Evolutionary conservation across 1,140 invertebrate genomes (phyloP).

Genomic region (Agrilus planipennis): DNA sequence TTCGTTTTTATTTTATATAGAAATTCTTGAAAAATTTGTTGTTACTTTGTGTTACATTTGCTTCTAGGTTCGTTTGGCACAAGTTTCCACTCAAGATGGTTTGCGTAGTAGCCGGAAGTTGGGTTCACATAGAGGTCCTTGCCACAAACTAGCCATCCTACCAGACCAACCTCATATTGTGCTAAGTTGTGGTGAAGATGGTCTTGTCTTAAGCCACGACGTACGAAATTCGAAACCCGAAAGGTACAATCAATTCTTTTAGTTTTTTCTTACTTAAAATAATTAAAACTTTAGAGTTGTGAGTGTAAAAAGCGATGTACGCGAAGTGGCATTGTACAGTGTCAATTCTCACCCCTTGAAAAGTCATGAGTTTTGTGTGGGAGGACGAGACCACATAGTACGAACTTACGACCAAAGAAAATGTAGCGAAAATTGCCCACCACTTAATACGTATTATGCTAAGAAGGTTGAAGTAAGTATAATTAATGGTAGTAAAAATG

Average conservation of each 20-base stretch:
- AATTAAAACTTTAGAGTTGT: constrained; percentile 52
- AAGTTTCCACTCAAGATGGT: constrained; percentile 34
- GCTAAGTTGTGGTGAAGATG: constrained; percentile 83
- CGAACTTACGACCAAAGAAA: constrained; percentile 61
- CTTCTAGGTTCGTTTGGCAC: constrained; percentile 38
- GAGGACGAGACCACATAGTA: constrained; percentile 53
- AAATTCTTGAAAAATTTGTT: too few species aligned
- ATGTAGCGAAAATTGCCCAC: constrained; percentile 11
- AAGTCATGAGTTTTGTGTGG: constrained; percentile 66
- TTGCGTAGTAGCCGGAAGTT: constrained; percentile 48
- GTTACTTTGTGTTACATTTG: constrained; percentile 4
- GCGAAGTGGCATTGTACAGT: constrained; percentile 68
- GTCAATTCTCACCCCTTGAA: constrained; percentile 74
- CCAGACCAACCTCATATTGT: constrained; percentile 64
- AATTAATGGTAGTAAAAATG: neutral
- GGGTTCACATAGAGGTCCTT: constrained; percentile 57
- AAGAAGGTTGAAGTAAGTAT: constrained; percentile 11
- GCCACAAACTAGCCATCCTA: constrained; percentile 67
- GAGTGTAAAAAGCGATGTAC: constrained; percentile 46
- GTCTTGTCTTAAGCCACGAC: constrained; percentile 67
- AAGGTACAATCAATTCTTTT: constrained; percentile 37
- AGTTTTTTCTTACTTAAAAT: constrained; percentile 9
- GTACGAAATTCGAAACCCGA: constrained; percentile 53
- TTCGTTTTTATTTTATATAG: too few species aligned
- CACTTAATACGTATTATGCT: constrained; percentile 16